These are phyloP conservation scores for Zaprionus inermis DNA, from an alignment of 1,140 invertebrate genomes.

Conservation along the genomic window DNA sequence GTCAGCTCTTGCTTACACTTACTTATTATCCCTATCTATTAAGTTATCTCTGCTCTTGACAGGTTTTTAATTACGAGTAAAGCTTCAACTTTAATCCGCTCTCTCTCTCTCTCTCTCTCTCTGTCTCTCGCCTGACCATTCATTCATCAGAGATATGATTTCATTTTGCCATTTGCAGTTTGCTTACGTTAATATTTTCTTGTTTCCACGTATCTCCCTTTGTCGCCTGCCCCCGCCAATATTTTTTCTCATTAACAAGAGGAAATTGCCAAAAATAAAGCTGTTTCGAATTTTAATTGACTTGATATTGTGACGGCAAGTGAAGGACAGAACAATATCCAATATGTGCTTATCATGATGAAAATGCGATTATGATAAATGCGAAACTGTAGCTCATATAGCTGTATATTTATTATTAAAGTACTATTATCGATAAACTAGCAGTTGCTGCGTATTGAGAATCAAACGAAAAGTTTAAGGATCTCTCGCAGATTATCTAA, in stretches of 20 bases:
- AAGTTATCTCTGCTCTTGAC: slow-evolving; percentile 18
- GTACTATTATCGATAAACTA: not conserved
- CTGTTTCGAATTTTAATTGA: slow-evolving; percentile 46
- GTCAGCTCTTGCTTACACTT: not conserved
- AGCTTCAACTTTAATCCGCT: not conserved
- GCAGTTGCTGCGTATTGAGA: no score
- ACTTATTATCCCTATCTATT: not conserved
- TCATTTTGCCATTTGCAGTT: slow-evolving; percentile 43
- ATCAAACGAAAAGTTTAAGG: no score
- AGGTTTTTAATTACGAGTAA: slow-evolving; percentile 14
- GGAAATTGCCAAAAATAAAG: slow-evolving; percentile 57
- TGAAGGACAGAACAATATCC: slow-evolving; percentile 14
- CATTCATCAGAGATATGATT: not conserved
- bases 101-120: no score
- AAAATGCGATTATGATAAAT: not conserved
- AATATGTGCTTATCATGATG: not conserved
- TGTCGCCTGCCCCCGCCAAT: not conserved
- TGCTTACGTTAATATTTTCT: slow-evolving; percentile 30
- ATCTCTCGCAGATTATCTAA: no score
- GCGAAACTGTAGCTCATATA: not conserved
- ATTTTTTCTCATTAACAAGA: slow-evolving; percentile 47
- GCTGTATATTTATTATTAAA: not conserved
- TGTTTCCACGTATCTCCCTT: not conserved
- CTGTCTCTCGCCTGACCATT: slow-evolving; percentile 18
- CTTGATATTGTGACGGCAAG: slow-evolving; percentile 45